phyloP scores from a whole-genome alignment of 2,888 invertebrate species.

The Orgyia antiqua region DNA sequence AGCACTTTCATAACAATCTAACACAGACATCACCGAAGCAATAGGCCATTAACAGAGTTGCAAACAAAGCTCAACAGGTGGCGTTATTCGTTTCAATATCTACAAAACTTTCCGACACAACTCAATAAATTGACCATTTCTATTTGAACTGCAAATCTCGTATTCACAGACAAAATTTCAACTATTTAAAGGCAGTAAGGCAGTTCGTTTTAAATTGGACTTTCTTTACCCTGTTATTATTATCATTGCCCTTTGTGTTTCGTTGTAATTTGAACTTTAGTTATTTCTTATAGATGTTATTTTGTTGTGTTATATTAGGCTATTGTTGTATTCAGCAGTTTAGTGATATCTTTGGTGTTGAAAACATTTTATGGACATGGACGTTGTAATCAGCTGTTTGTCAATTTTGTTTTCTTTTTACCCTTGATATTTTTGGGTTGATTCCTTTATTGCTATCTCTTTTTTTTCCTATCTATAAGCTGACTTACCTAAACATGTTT shows the following conservation, averaged over 20 bases:
- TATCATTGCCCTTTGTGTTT: conserved; percentile 50
- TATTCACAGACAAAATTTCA: conserved; percentile 16
- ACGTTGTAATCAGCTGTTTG: conserved; percentile 50
- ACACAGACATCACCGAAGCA: conserved; percentile 43
- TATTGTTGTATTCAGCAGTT: conserved; percentile 49
- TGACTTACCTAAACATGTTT: too few species aligned
- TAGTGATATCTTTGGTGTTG: conserved; percentile 58
- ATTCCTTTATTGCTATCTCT: too few species aligned
- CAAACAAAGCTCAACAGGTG: conserved; percentile 68
- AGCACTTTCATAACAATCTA: conserved; percentile 33
- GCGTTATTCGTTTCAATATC: conserved; percentile 75
- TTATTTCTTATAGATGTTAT: conserved; percentile 27
- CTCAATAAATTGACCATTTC: conserved; percentile 66
- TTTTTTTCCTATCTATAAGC: too few species aligned
- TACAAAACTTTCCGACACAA: conserved; percentile 71
- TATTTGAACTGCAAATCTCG: conserved; percentile 29
- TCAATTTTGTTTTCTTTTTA: conserved; percentile 25
- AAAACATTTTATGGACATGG: conserved; percentile 57
- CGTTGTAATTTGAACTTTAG: conserved; percentile 53
- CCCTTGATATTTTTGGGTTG: conserved; percentile 15
- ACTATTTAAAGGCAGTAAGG: conserved; percentile 26
- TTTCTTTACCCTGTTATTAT: conserved; percentile 66
- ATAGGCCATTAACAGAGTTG: conserved; percentile 68
- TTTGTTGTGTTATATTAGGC: conserved; percentile 27
- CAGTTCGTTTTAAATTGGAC: conserved; percentile 42